phyloP scores from a whole-genome alignment of 2,113 vertebrate species.

The Poecile atricapillus region DNA sequence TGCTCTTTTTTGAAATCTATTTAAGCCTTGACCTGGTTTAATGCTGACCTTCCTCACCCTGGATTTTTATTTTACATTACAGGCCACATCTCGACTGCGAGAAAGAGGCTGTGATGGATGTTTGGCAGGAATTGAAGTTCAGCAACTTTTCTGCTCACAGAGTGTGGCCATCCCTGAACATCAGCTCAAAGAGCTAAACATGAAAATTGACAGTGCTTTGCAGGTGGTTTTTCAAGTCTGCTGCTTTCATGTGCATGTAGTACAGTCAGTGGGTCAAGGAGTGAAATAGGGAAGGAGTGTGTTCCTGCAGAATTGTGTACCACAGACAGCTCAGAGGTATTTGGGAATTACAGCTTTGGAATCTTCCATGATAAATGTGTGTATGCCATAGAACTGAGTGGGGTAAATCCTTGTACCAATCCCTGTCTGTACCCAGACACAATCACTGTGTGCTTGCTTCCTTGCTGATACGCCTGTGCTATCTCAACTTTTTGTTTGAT shows the following conservation, averaged over 20 bases:
- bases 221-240: slow-evolving; percentile 75
- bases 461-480: not conserved
- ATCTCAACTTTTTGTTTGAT: not conserved
- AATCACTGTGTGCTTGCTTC: not conserved
- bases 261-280: not conserved
- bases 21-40: slow-evolving; percentile 34
- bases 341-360: not conserved
- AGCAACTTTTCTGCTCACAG: slow-evolving; percentile 97
- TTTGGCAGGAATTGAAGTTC: slow-evolving; percentile 95
- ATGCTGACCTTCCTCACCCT: slow-evolving; percentile 1
- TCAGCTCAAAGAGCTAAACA: slow-evolving; percentile 94
- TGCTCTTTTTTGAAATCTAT: not conserved
- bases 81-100: slow-evolving; percentile 90
- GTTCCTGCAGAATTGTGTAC: not conserved
- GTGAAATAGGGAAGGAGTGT: not conserved
- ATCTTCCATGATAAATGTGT: not conserved
- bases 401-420: not conserved
- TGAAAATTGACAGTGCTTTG: slow-evolving; percentile 94
- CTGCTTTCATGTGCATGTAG: not conserved
- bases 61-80: slow-evolving; percentile 34
- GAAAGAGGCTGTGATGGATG: slow-evolving; percentile 90
- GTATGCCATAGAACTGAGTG: not conserved
- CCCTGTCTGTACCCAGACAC: not conserved
- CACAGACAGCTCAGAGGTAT: not conserved
- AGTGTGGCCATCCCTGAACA: slow-evolving; percentile 92